Evolutionary conservation across 1,140 invertebrate species (phyloP).

Genomic region (Drosophila suzukii): DNA sequence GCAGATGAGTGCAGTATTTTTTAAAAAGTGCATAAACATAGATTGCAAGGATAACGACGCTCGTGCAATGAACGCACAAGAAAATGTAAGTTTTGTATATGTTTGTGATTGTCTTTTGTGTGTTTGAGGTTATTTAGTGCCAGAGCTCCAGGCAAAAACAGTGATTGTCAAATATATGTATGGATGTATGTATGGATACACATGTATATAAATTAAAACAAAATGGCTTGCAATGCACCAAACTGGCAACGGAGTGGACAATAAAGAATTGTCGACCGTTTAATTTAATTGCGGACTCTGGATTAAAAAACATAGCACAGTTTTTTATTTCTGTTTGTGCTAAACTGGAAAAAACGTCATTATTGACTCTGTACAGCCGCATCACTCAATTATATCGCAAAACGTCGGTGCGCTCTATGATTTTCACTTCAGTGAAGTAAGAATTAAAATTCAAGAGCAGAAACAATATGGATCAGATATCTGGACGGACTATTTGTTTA

Average conservation of each 20-base stretch:
- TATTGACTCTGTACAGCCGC: conserved; percentile 3
- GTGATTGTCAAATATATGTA: conserved; percentile 1
- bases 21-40: conserved; percentile 1
- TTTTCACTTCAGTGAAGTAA: no score
- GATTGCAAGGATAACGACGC: neutral
- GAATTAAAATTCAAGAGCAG: no score
- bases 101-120: conserved; percentile 6
- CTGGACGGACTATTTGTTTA: no score
- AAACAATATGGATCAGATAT: no score
- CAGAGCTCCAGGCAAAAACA: no score
- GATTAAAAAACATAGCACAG: neutral
- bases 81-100: conserved; percentile 6
- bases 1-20: neutral
- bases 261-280: no score
- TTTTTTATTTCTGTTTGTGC: conserved; percentile 14
- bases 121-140: no score
- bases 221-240: neutral
- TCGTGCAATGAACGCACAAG: conserved; percentile 6
- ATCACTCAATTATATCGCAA: conserved; percentile 6
- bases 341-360: conserved; percentile 4
- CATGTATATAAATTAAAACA: neutral
- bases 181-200: neutral
- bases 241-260: neutral
- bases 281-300: no score
- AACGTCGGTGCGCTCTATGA: neutral